Base-by-base conservation (phyloP, 2,797 vertebrate genomes). In the Melanotaenia parkinsoni region DNA sequence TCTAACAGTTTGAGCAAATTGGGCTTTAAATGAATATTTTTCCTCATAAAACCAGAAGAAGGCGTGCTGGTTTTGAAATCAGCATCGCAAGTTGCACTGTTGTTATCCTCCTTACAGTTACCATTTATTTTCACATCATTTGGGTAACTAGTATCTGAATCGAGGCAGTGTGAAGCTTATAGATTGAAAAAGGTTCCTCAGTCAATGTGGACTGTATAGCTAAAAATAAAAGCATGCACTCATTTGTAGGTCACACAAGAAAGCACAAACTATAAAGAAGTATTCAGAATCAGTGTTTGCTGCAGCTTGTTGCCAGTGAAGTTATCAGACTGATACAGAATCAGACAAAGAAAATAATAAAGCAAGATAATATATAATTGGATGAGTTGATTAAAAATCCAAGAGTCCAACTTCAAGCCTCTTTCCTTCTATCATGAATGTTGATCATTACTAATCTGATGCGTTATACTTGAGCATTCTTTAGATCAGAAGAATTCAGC, bases 1-100 rank as follows among this genome's bases (percentile, higher is more conserved):
- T 47, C 45, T n/a, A 28, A 30, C 53, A 56, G 22, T 54, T 56
- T 26, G 16, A 57, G 54, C 54, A 57, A 57, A 57, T 18, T 57
- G 54, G 18, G 54, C 54, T 32, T 6, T 57, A 28, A 57, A 32
- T 30, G 14, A 57, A 30, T 57, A 28, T 30, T 57, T 30, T 30
- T 28, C 14, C 26, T 18, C 28, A 30, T 57, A 32, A 57, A 60
- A 14, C 11, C 13, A 18, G 1, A 16, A 22, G 32, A 63, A 6
- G 30, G 5, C 30, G 11, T 14, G 37, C 26, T 32, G 37, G 11
- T 57, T 4, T 43, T 9, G 13, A 9, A 67, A 8, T 3, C 35
- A 54, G 5, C 5, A 12, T 16, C 18, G 3, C 5, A 18, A 20
- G 22, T 3, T n/a, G 24, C 16, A 32, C 11, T 20, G 26, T 10